These are phyloP conservation scores for Shargacucullia verbasci DNA, from an alignment of 2,888 invertebrate species.

Conservation along the genomic window DNA sequence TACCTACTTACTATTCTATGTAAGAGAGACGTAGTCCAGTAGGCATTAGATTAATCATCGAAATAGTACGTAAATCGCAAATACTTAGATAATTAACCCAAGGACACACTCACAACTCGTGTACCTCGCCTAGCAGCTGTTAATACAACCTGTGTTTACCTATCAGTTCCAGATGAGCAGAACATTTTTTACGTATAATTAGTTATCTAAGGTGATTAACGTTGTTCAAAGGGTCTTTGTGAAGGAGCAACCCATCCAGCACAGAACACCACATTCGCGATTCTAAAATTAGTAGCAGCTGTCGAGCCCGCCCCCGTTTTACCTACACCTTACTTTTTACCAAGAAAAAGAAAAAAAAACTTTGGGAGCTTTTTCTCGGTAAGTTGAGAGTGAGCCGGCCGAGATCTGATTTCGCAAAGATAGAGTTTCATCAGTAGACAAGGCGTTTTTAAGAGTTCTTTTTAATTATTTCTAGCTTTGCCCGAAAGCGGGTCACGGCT, in stretches of 20 bases:
- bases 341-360: conserved; percentile 68
- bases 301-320: conserved; percentile 72
- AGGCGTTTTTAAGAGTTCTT: conserved; percentile 84
- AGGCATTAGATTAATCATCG: no score
- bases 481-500: conserved; percentile 71
- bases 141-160: conserved; percentile 8
- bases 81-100: background rate
- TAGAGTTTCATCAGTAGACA: conserved; percentile 82
- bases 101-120: background rate
- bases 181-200: conserved; percentile 51
- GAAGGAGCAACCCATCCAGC: conserved; percentile 56
- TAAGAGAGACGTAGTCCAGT: no score
- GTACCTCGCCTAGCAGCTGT: background rate
- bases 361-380: conserved; percentile 68
- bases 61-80: no score
- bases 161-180: conserved; percentile 27
- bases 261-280: conserved; percentile 67
- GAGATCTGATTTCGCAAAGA: conserved; percentile 84
- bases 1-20: no score
- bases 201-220: conserved; percentile 61
- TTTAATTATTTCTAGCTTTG: conserved; percentile 78
- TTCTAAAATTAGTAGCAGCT: conserved; percentile 79
- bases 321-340: conserved; percentile 76
- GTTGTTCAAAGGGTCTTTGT: conserved; percentile 60
- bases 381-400: conserved; percentile 66